Base-by-base conservation (phyloP, 1,140 invertebrate genomes). In the Camponotus vicinus region DNA sequence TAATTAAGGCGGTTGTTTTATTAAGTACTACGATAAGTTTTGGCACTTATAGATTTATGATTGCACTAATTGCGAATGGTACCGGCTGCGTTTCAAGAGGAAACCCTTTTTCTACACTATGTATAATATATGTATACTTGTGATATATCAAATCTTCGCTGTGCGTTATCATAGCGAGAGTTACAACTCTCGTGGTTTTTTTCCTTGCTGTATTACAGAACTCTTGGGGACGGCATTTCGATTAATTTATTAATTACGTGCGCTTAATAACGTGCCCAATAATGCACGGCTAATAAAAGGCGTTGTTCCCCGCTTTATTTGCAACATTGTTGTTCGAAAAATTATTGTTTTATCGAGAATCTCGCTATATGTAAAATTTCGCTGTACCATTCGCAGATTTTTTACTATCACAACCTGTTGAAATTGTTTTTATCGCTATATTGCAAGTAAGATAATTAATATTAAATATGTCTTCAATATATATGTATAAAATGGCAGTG, bases 11-110 rank as follows among this genome's bases (percentile, higher is more conserved):
- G 89, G 78, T 92, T 86, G 88, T 70, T 15, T 94, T 18, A 61
- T 94, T 93, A 93, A 93, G 91, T 93, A 91, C 92, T 93, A 94
- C 83, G 75, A 88, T 75, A 76, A 67, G 92, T 95, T 95, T 95
- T 95, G 94, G 94, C 94, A 95, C 94, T 95, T 94, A 49, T 61
- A 91, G 90, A 94, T 93, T 92, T 92, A 92, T 90, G 89, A 93
- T 93, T 92, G 90, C 91, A 91, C 89, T 90, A 91, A 92, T 91
- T 90, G 90, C 87, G 90, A 92, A 93, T 92, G 91, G 90, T 93
- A 93, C 86, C 85, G 86, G 80, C 82, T 90, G 63, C 76, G 79
- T 87, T 76, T 37, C 59, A 61, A 77, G 67, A 89, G 70, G 49
- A 57, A 75, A 86, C 63, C 59, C 49, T 67, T 85, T 63, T 45